phyloP scores from a whole-genome alignment of 2,888 invertebrate genomes.

The Melanotus villosus region DNA sequence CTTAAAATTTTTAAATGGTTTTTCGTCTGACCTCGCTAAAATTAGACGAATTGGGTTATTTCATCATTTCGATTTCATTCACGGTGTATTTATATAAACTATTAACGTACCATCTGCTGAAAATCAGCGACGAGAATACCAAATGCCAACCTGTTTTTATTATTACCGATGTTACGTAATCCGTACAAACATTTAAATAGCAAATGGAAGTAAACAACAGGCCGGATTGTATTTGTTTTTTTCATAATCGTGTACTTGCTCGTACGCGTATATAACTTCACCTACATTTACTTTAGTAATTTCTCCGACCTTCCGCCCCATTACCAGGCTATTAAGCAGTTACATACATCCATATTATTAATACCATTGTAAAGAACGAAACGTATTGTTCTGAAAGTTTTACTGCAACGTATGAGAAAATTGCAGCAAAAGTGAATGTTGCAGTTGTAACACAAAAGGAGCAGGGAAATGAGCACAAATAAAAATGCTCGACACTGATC shows the following conservation, averaged over 20 bases:
- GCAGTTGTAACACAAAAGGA: background rate
- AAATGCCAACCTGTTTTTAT: slow-evolving; percentile 9
- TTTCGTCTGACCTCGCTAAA: too few relatives aligned
- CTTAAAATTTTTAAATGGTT: too few relatives aligned
- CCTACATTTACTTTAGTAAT: slow-evolving; percentile 22
- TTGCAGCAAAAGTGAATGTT: slow-evolving; percentile 21
- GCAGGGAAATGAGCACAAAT: slow-evolving; percentile 14
- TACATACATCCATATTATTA: background rate
- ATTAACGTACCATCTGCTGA: slow-evolving; percentile 20
- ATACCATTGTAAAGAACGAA: background rate
- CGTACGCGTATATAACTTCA: background rate
- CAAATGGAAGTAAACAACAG: slow-evolving; percentile 3
- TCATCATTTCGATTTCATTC: slow-evolving; percentile 4
- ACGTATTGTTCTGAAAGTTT: slow-evolving; percentile 12
- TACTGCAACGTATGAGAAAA: slow-evolving; percentile 17
- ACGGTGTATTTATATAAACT: background rate
- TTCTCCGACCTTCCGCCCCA: slow-evolving; percentile 29
- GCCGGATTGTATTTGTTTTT: slow-evolving; percentile 10
- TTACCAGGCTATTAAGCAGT: background rate
- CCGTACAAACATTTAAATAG: slow-evolving; percentile 18
- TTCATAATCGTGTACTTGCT: slow-evolving; percentile 14
- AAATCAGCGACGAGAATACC: slow-evolving; percentile 9
- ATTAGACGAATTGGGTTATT: background rate
- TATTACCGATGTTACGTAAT: slow-evolving; percentile 12
- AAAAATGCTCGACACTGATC: slow-evolving; percentile 11